Evolutionary conservation across 1,140 invertebrate genomes (phyloP).

Genomic region (Cheumatopsyche charites): DNA sequence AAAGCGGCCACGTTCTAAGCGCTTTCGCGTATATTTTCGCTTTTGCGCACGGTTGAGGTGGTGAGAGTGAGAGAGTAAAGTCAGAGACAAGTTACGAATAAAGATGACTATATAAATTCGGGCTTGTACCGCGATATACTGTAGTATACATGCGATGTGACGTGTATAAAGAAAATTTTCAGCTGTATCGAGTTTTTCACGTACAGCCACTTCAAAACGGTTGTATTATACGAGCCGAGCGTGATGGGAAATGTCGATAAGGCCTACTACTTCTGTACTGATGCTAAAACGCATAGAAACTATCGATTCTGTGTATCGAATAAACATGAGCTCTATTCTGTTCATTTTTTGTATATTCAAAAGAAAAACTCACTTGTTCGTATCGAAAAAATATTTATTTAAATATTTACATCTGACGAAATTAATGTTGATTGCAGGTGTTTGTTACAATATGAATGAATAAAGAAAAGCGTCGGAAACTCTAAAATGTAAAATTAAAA

Average conservation of each 20-base stretch:
- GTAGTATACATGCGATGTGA: neutral
- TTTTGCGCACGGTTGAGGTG: conserved; percentile 32
- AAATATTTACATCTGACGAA: no score
- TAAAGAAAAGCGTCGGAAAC: conserved; percentile 2
- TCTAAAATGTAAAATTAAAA: neutral
- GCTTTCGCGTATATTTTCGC: neutral
- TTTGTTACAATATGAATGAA: neutral
- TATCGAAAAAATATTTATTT: no score
- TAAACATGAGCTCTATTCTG: neutral
- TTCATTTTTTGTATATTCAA: neutral
- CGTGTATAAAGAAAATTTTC: conserved; percentile 5
- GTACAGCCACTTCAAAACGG: neutral
- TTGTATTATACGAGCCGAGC: neutral
- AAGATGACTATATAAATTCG: conserved; percentile 44
- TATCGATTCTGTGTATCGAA: neutral
- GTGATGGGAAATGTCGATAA: neutral
- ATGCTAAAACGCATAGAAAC: neutral
- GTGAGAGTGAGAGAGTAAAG: conserved; percentile 29
- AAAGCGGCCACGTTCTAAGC: conserved; percentile 37
- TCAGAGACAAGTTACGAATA: conserved; percentile 47
- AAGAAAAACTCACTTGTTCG: no score
- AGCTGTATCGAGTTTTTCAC: conserved; percentile 14
- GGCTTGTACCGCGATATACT: conserved; percentile 1
- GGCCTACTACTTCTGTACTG: no score
- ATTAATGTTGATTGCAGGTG: neutral